Conservation (phyloP, 1,140 invertebrate species). For the Drosophila lacteicornis region DNA sequence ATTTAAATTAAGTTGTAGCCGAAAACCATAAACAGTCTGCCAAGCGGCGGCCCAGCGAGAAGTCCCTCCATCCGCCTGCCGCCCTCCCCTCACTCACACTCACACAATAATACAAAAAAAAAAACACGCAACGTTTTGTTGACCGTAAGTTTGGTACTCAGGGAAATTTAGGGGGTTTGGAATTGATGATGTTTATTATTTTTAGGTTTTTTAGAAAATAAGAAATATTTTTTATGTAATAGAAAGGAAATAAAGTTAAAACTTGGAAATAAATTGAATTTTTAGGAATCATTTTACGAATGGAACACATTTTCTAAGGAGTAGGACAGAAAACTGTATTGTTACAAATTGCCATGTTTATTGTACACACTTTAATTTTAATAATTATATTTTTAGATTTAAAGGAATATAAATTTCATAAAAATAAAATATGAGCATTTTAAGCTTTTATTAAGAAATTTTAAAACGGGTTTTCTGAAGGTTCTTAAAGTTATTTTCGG, state of each 20-base stretch:
- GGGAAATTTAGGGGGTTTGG: not conserved
- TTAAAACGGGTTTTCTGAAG: not conserved
- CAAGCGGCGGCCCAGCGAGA: slow-evolving; percentile 30
- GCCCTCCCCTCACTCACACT: not conserved
- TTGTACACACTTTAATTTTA: not conserved
- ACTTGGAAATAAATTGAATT: no score
- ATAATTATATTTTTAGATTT: not conserved
- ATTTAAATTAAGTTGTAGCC: slow-evolving; percentile 85
- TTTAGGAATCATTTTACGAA: not conserved
- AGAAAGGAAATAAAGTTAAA: not conserved
- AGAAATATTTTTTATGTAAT: not conserved
- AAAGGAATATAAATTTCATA: not conserved
- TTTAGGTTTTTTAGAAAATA: not conserved
- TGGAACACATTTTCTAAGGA: no score
- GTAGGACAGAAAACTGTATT: no score
- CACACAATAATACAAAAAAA: not conserved
- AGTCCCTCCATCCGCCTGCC: not conserved
- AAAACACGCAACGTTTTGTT: slow-evolving; percentile 41
- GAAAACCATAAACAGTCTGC: slow-evolving; percentile 81
- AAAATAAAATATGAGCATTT: not conserved
- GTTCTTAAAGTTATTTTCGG: not conserved
- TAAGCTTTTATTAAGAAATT: not conserved
- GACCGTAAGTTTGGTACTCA: slow-evolving; percentile 16
- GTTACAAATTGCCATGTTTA: no score
- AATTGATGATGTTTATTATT: not conserved